A percentile compares a stretch with the other conserved stretches of the same genome.
Evolutionary conservation across 1,140 invertebrate genomes (phyloP).

Genomic region (Neotoxoptera formosana): DNA sequence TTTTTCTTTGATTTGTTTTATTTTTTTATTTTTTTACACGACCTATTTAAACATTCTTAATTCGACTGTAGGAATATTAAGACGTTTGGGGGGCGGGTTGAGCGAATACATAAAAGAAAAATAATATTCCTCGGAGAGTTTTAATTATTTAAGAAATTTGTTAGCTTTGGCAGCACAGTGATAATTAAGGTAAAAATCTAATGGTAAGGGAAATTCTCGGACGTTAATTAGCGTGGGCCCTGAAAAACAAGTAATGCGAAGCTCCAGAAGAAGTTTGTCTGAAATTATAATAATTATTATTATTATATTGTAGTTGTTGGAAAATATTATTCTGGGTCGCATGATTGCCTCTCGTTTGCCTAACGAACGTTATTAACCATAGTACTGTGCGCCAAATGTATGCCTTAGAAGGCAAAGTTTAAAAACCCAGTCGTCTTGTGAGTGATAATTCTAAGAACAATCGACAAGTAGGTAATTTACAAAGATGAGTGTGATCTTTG

Average conservation of each 20-base stretch:
- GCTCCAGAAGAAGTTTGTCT: constrained; percentile 43
- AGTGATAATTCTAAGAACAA: neutral
- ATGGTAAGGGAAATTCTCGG: constrained; percentile 6
- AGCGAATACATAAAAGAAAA: neutral
- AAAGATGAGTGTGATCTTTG: neutral
- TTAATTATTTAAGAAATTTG: constrained; percentile 39
- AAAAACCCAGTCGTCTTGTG: neutral
- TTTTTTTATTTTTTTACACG: neutral
- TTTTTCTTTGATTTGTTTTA: neutral
- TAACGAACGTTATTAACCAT: constrained; percentile 37
- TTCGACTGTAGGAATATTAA: neutral
- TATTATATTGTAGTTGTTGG: constrained; percentile 27
- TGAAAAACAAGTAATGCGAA: constrained; percentile 40
- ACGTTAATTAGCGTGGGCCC: constrained; percentile 23
- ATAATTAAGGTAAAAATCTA: constrained; percentile 52
- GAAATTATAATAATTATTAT: constrained; percentile 40
- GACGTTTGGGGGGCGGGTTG: neutral
- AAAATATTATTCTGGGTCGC: constrained; percentile 8
- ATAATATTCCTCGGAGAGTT: neutral
- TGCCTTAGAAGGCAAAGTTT: neutral
- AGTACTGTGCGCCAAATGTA: neutral
- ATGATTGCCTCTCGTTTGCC: constrained; percentile 16
- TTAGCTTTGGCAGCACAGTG: neutral
- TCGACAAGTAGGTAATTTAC: neutral
- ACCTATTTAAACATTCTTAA: constrained; percentile 36